Evolutionary conservation across 92 coral and sea anemone species (phyloP).

Genomic region (Actinostola sp.): DNA sequence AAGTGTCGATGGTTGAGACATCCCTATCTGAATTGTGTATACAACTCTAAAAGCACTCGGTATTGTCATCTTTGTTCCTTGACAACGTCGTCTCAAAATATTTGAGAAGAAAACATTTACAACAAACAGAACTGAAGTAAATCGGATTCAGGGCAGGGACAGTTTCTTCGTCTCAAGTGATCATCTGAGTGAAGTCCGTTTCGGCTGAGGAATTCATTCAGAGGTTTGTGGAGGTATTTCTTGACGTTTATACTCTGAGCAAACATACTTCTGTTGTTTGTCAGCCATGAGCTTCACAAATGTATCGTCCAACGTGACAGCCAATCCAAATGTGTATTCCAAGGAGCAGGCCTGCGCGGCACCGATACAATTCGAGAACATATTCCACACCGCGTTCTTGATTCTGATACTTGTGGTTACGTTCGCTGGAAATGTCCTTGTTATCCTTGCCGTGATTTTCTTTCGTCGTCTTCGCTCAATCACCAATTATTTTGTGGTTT

Average conservation of each 20-base stretch:
- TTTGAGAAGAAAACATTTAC: not conserved
- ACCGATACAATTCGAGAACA: constrained; percentile 46
- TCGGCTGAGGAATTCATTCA: no score
- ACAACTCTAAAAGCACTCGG: not conserved
- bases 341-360: constrained; percentile 20
- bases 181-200: not conserved
- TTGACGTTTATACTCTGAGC: not conserved
- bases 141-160: not conserved
- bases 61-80: not conserved
- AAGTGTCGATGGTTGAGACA: not conserved
- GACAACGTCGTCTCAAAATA: constrained; percentile 3
- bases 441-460: constrained; percentile 70
- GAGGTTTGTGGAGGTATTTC: no score
- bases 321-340: not conserved
- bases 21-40: constrained; percentile 4
- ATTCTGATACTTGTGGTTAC: constrained; percentile 71
- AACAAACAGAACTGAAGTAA: not conserved
- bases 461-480: constrained; percentile 81
- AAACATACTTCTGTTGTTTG: not conserved
- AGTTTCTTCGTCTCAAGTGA: not conserved
- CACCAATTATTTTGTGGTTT: constrained; percentile 88
- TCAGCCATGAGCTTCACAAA: constrained; percentile 7
- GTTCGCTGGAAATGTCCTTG: constrained; percentile 79
- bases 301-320: not conserved
- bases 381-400: constrained; percentile 65